These are phyloP conservation scores for Agrotis clavis DNA, from an alignment of 2,888 invertebrate genomes.

Conservation along the genomic window DNA sequence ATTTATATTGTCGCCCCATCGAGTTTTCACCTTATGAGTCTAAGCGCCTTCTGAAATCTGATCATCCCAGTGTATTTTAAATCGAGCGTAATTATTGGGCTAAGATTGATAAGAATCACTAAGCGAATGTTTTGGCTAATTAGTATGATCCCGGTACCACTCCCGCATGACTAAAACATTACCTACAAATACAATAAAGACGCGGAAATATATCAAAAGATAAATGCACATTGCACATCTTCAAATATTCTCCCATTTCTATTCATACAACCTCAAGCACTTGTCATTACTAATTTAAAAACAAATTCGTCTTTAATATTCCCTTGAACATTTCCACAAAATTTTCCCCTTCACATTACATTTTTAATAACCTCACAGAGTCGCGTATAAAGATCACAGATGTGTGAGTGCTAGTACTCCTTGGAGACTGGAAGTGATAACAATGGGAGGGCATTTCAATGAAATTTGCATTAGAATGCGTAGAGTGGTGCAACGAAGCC, in stretches of 20 bases:
- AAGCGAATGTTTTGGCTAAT: no score
- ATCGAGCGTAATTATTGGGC: no score
- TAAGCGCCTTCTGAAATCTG: fast-evolving
- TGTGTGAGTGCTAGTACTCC: slow-evolving; percentile 78
- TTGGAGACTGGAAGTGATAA: slow-evolving; percentile 84
- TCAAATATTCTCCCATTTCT: no score
- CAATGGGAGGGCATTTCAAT: slow-evolving; percentile 87
- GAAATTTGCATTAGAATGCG: slow-evolving; percentile 89
- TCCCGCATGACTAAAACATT: no score
- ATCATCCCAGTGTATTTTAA: no score
- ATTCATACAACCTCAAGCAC: neutral
- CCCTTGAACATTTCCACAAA: slow-evolving; percentile 4
- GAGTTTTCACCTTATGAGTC: neutral
- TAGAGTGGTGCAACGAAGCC: slow-evolving; percentile 81
- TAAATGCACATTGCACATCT: no score
- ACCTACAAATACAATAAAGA: no score
- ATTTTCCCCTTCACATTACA: slow-evolving; percentile 28
- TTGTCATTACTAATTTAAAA: neutral
- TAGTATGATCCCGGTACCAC: no score
- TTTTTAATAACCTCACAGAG: slow-evolving; percentile 51
- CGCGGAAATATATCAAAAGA: no score
- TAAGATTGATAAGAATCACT: no score
- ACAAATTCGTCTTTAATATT: slow-evolving; percentile 24
- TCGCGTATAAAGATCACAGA: slow-evolving; percentile 69
- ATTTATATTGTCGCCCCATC: no score